These are phyloP conservation scores for Danio rerio DNA, from an alignment of 2,113 vertebrate genomes.

Conservation along the genomic window GRCz12tu NC_133188.1:2822501-2823000, in stretches of 20 bases:
- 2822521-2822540: no score
- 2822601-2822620: neutral
- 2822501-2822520: no score
- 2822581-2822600: neutral
- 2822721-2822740: slow-evolving; percentile 31
- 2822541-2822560: no score
- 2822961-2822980: neutral
- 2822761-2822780: slow-evolving; percentile 31
- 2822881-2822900: slow-evolving; percentile 26
- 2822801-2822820: slow-evolving; percentile 22
- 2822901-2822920: neutral
- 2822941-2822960: slow-evolving; percentile 2
- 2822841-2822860: slow-evolving; percentile 14
- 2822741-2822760: slow-evolving; percentile 41
- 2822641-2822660: slow-evolving; percentile 4
- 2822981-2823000: neutral
- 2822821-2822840: neutral
- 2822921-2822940: neutral
- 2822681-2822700: neutral
- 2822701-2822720: slow-evolving; percentile 4
- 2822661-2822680: neutral
- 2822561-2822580: no score
- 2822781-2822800: neutral
- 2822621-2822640: slow-evolving; percentile 7
- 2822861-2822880: neutral